Conservation (phyloP, 2,113 vertebrate species). For the Aptenodytes patagonicus region DNA sequence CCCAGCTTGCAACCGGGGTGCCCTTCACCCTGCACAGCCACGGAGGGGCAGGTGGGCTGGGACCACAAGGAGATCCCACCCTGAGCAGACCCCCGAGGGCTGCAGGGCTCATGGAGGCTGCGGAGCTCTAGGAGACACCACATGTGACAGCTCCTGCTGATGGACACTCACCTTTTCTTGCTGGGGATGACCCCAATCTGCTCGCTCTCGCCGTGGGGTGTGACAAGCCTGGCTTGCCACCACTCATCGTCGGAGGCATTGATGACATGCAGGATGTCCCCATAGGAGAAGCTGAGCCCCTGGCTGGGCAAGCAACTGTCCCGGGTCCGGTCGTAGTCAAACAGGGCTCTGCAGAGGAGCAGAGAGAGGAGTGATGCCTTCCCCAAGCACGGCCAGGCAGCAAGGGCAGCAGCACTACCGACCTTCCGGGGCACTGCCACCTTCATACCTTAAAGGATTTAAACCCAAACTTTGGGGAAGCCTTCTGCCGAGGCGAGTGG, state of each 20-base stretch:
- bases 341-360: conserved; percentile 83
- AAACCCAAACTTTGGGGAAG: neutral
- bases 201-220: conserved; percentile 94
- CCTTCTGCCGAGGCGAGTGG: neutral
- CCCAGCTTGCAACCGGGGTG: neutral
- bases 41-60: accelerated
- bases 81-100: neutral
- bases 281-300: conserved; percentile 96
- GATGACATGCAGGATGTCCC: conserved; percentile 97
- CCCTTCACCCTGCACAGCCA: accelerated
- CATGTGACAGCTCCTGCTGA: accelerated
- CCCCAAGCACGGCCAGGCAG: neutral
- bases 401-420: neutral
- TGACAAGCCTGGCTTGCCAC: conserved; percentile 98
- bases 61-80: neutral
- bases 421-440: neutral
- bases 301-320: conserved; percentile 99
- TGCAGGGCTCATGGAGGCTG: neutral
- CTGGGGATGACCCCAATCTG: conserved; percentile 98
- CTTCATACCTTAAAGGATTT: neutral
- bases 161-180: conserved; percentile 88
- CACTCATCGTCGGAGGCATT: conserved; percentile 98
- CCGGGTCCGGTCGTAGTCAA: conserved; percentile 96
- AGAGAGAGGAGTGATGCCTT: neutral
- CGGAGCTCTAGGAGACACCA: neutral